Percentiles rank a stretch among this genome's conserved stretches.
Evolutionary conservation across 2,888 invertebrate genomes (phyloP).

Genomic region (Sialis lutaria): DNA sequence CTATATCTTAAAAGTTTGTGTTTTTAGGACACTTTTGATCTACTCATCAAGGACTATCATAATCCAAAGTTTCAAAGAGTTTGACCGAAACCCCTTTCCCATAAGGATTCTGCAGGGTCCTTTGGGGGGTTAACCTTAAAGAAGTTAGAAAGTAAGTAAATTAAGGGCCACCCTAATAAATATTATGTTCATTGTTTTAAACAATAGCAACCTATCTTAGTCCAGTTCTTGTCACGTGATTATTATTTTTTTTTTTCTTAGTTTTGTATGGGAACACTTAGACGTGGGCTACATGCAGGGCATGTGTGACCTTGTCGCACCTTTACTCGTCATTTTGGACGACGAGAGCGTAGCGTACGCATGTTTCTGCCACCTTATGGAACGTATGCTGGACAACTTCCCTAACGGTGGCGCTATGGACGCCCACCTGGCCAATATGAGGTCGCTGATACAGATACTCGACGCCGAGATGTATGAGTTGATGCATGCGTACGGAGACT

Average conservation of each 20-base stretch:
- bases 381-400: constrained; percentile 79
- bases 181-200: too few species aligned
- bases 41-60: too few species aligned
- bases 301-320: constrained; percentile 93
- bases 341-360: constrained; percentile 85
- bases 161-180: too few species aligned
- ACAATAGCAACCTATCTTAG: neutral
- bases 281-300: constrained; percentile 94
- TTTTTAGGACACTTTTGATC: too few species aligned
- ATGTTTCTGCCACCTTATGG: constrained; percentile 83
- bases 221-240: constrained; percentile 4
- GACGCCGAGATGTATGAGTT: constrained; percentile 87
- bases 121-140: too few species aligned
- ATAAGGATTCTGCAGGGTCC: too few species aligned
- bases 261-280: constrained; percentile 93
- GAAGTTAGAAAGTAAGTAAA: too few species aligned
- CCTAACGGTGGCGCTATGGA: constrained; percentile 91
- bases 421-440: constrained; percentile 88
- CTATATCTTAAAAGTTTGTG: too few species aligned
- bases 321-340: constrained; percentile 77
- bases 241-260: constrained; percentile 20
- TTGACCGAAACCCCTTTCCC: too few species aligned
- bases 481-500: constrained; percentile 90
- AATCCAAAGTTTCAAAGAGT: too few species aligned
- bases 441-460: constrained; percentile 72